Base-by-base conservation (phyloP, 2,797 vertebrate species). In the Melanotaenia nigrans region DNA sequence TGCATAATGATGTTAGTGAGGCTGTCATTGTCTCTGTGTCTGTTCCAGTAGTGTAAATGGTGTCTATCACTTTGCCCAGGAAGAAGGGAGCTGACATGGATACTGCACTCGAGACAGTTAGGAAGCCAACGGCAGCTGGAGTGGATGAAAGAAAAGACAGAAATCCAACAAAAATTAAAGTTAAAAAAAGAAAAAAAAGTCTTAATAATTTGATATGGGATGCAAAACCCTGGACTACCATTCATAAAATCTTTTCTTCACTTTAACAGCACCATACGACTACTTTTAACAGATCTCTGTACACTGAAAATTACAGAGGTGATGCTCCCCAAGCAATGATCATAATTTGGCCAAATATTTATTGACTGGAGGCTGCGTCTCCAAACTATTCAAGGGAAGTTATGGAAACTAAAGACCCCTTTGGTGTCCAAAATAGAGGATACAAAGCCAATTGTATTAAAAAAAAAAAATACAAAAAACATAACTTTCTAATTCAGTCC, bases 31-130 rank as follows among this genome's bases (percentile, higher is more conserved):
- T 94, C 55, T 90, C 94, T 0, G 85, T 12, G 47, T 91, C 93
- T 0, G 90, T 24, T 22, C 95, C 89, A 81, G 93, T 89, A 16
- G 93, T 90, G 82, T 98, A 98, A 87, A 99, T 97, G 58, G 96
- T 92, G 62, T 99, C 98, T 0, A 99, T 99, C 77, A 99, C 96
- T 91, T 90, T 95, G 35, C 98, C 98, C 90, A 99, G 89, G 86
- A 98, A 94, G 89, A 97, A 99, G 0, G 98, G 98, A 2, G 97
- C 96, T 0, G 98, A 99, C 97, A 99, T 99, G 18, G 97, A 98
- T 66, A 99, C 95, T 18, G 95, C 92, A 65, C 98, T 99, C 90
- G 98, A 98, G 70, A 97, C 85, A 0, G 95, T 89, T n/a, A 99
- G 93, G 92, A 98, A 98, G 42, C 98, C 95, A 14, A 97, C 55